These are phyloP conservation scores for Meandrina meandrites DNA, from an alignment of 92 coral and sea anemone genomes.

Conservation along the genomic window DNA sequence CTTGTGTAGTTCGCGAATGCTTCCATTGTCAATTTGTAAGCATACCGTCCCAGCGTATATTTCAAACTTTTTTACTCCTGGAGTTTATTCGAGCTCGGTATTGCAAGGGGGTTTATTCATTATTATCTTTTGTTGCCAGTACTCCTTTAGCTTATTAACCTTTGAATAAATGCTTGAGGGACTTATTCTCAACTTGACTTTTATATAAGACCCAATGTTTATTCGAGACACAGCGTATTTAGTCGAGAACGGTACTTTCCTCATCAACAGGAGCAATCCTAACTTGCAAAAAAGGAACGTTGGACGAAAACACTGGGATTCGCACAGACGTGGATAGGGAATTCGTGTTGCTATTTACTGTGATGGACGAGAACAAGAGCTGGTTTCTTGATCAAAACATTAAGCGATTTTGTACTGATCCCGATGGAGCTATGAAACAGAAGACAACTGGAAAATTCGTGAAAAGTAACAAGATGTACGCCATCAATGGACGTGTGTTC, in stretches of 20 bases:
- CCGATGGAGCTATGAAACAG: constrained; percentile 30
- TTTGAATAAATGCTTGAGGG: too few relatives aligned
- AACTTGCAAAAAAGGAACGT: constrained; percentile 68
- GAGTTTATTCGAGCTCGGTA: too few relatives aligned
- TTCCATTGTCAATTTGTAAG: too few relatives aligned
- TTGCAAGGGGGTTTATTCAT: too few relatives aligned
- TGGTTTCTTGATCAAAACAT: constrained; percentile 74
- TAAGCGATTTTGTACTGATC: constrained; percentile 43
- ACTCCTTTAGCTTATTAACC: too few relatives aligned
- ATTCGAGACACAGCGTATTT: too few relatives aligned
- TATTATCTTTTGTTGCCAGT: too few relatives aligned
- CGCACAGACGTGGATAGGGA: constrained; percentile 66
- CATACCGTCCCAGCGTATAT: too few relatives aligned
- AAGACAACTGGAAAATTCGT: constrained; percentile 59
- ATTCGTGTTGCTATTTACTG: constrained; percentile 59
- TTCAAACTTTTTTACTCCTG: too few relatives aligned
- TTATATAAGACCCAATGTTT: too few relatives aligned
- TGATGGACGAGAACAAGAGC: constrained; percentile 73
- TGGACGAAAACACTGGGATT: constrained; percentile 32
- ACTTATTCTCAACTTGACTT: too few relatives aligned
- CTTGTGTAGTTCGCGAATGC: too few relatives aligned
- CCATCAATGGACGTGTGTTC: constrained; percentile 69
- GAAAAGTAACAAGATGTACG: constrained; percentile 71
- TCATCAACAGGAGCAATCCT: constrained; percentile 54
- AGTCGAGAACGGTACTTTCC: not conserved